Evolutionary conservation across 2,888 invertebrate species (phyloP), one percentile per base, ranked within the genome.

Genomic region (Antitype chi): DNA sequence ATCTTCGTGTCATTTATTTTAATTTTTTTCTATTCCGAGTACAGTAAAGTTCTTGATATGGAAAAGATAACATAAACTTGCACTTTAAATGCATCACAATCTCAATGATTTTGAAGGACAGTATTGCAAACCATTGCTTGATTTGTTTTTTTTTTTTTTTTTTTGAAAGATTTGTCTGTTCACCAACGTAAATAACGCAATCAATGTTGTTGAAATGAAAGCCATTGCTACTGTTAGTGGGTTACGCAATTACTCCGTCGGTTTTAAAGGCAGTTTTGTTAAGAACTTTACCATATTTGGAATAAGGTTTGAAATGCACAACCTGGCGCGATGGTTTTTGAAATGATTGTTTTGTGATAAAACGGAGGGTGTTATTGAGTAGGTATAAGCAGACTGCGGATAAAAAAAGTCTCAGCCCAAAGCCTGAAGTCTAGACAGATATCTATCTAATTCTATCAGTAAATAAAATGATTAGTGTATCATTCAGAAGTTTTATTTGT

Each of bases 381-480:
- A 2, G 43, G 25, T 25, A 57, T 17, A 69, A n/a, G 5, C 20
- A 70, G 20, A 43, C 20, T 20, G 15, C 13, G 15, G 2, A 43
- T 38, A 63, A 55, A 63, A 38, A 70, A 32, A 9, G 11, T 64
- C 8, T 13, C 6, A 59, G 25, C 17, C 7, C 43, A 72, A 57
- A 71, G 43, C 20, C n/a, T 15, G 9, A 23, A 32, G 52, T 63
- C 57, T 57, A 68, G 68, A 59, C 20, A 57, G 8, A 5, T 69
- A 25, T 69, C 60, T 64, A 32, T 69, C 43, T 52, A 59, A 72
- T 74, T 55, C 25, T 49, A 68, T 64, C 20, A 64, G 5, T 23
- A 79, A 63, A 70, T 43, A 68, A 49, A 23, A 63, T 59, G 43
- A 70, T 79, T 68, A 60, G 23, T 57, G 55, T 84, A 52, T 52